phyloP scores from a whole-genome alignment of 2,888 invertebrate genomes.

The Caenorhabditis panamensis region DNA sequence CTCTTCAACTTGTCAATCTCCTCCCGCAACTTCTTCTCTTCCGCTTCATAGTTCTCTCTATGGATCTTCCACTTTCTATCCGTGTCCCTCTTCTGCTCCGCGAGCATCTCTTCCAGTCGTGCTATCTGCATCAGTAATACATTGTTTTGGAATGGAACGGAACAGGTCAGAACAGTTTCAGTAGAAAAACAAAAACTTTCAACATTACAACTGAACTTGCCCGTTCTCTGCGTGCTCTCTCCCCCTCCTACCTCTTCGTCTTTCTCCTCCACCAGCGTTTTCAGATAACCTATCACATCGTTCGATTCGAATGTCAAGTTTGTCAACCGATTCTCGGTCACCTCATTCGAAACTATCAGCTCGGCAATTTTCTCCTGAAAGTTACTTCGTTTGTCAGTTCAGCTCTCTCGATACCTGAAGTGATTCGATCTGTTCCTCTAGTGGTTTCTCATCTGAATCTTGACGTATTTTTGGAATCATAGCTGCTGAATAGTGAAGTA shows the following conservation, averaged over 20 bases:
- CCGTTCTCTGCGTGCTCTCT: constrained; percentile 9
- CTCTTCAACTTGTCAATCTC: constrained; percentile 55
- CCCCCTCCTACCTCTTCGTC: constrained; percentile 53
- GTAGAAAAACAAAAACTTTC: no score
- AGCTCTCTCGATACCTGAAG: no score
- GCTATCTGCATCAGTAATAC: constrained; percentile 37
- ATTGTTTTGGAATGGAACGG: no score
- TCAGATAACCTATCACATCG: constrained; percentile 65
- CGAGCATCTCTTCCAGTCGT: constrained; percentile 60
- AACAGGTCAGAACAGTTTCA: no score
- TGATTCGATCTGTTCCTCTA: constrained; percentile 50
- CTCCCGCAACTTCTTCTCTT: constrained; percentile 52
- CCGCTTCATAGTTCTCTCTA: constrained; percentile 32
- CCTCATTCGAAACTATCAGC: constrained; percentile 63
- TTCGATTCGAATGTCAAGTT: constrained; percentile 66
- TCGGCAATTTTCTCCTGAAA: constrained; percentile 62
- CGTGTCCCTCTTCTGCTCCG: constrained; percentile 35
- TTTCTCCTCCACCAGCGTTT: constrained; percentile 60
- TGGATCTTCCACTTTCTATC: constrained; percentile 40
- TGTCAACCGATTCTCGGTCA: constrained; percentile 54
- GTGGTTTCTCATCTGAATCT: constrained; percentile 49
- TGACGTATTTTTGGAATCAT: constrained; percentile 39
- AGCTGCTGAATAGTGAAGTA: not conserved
- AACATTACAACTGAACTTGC: no score
- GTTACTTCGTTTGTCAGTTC: not conserved